Evolutionary conservation across 2,113 vertebrate species (phyloP), one percentile per base, ranked within the genome.

Genomic region (pig (Sus scrofa)): DNA sequence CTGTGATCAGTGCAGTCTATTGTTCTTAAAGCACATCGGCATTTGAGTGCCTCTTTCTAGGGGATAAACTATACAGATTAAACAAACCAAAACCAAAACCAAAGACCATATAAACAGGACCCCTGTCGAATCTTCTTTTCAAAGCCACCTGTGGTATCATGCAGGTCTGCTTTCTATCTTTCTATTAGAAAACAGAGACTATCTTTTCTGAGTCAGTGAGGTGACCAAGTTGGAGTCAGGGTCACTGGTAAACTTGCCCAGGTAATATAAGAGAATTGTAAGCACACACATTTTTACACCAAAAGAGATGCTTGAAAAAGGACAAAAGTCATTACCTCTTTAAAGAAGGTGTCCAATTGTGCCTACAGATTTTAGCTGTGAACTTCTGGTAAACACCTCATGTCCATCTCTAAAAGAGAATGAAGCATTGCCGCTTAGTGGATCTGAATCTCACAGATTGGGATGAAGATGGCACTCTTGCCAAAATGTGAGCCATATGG

Each of bases 141-240:
- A 37, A 54, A 86, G 54, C 22, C 19, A 44, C 60, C 50, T 65
- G 13, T 27, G 16, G 2, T 58, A 56, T 86, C 37, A 60, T 13
- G 19, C 18, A 87, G 56, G 9, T 32, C 50, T 77, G 14, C 58
- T 60, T 71, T 77, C 79, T 32, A 27, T 30, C 20, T 56, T 89
- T 92, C 20, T 60, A 30, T 73, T 58, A 95, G 62, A 79, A 78
- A 94, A 70, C 12, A 96, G 15, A 85, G 60, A 54, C 27, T 52
- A 77, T 27, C 14, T 52, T 73, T 86, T 78, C 39, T 68, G 44
- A 34, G 26, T 89, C 27, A 86, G 11, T 37, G 56, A 89, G 19
- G 58, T 78, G 22, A 92, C 30, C 75, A 83, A 60, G 60, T 34
- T 91, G 50, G 11, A 62, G n/a, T 7, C 91, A 24, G 26, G 63